Evolutionary conservation across 2,113 vertebrate species (phyloP).

Genomic region (Lipotes vexillifer): DNA sequence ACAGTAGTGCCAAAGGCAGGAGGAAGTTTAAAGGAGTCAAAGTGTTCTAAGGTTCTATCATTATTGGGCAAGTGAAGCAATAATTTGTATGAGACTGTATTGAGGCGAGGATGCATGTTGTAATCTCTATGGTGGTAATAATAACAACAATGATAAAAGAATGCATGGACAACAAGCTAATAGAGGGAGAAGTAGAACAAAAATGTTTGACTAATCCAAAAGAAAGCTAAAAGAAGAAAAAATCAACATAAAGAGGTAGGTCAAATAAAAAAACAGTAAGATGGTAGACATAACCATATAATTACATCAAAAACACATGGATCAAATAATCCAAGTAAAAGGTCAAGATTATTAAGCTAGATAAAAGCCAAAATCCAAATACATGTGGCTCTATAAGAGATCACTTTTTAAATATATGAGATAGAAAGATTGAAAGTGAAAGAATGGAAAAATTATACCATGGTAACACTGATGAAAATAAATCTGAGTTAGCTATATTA

Average conservation of each 20-base stretch:
- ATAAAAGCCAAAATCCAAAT: background rate
- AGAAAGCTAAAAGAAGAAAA: background rate
- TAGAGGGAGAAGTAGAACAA: background rate
- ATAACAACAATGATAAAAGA: background rate
- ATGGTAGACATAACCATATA: background rate
- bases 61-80: background rate
- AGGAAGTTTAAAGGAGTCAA: background rate
- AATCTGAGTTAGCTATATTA: background rate
- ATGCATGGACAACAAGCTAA: background rate
- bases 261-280: background rate
- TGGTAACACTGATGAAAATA: background rate
- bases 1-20: background rate
- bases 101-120: background rate
- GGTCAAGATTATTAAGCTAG: background rate
- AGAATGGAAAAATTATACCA: background rate
- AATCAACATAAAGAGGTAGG: background rate
- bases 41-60: background rate
- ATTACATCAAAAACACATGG: slow-evolving; percentile 2
- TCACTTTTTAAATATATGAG: background rate
- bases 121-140: background rate
- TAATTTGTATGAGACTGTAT: background rate
- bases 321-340: background rate
- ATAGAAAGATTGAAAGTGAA: background rate
- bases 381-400: background rate
- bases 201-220: background rate